Conservation (phyloP, 2,797 vertebrate genomes). For the Hirundo rustica region DNA sequence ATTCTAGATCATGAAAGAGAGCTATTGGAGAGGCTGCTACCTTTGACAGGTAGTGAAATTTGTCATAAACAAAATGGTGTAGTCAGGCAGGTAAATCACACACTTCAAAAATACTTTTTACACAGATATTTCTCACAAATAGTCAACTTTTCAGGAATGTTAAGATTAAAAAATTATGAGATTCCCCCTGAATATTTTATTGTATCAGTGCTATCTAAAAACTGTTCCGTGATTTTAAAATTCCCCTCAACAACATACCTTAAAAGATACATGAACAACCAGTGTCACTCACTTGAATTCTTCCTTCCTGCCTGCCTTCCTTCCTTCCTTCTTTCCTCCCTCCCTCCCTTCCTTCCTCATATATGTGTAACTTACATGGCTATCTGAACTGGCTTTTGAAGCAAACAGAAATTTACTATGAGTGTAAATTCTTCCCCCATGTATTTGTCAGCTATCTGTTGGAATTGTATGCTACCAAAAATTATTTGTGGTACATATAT, state of each 20-base stretch:
- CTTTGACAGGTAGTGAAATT: not conserved
- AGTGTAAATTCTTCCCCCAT: not conserved
- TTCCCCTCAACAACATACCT: not conserved
- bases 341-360: not conserved
- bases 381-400: not conserved
- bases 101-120: not conserved
- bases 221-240: not conserved
- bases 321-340: fast-evolving
- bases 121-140: not conserved
- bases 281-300: not conserved
- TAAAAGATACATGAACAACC: not conserved
- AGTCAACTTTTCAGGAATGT: not conserved
- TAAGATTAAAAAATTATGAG: not conserved
- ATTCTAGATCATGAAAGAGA: not conserved
- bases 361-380: not conserved
- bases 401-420: not conserved
- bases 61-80: not conserved
- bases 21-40: not conserved
- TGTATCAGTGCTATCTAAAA: not conserved
- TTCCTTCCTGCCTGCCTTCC: not conserved
- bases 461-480: not conserved
- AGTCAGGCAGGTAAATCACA: not conserved
- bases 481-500: not conserved
- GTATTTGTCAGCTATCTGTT: not conserved
- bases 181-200: not conserved